Base-by-base conservation (phyloP, 2,888 invertebrate species). In the Syritta pipiens region DNA sequence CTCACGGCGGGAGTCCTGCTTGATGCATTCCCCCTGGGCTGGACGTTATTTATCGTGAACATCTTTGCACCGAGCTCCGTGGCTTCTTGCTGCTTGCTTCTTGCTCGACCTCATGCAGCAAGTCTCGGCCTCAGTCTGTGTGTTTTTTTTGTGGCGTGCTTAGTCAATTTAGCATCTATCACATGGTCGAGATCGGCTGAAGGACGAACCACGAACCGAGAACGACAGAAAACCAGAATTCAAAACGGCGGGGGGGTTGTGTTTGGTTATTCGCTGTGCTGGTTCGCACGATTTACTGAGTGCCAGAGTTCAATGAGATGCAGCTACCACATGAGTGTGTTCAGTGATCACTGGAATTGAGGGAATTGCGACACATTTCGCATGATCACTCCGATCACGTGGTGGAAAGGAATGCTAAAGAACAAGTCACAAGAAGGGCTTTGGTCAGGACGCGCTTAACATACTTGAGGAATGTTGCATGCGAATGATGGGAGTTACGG, bases 21-120 rank as follows among this genome's bases (percentile, higher is more conserved):
- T 74, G 67, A 74, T 62, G 68, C 60, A 74, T 68, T 79, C 74
- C 68, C 62, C 60, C 22, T 35, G 49, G 60, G 68, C 67, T 79
- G 79, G 67, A 68, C 62, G 74, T 79, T 68, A 74, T 79, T 79
- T 68, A 79, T 79, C 57, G 79, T 79, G 67, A 68, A 74, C 67
- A 74, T 79, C 67, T 74, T 57, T 65, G 60, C 60, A 60, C 49
- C 55, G 51, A 26, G 49, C 74, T 69, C 24, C 24, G 48, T 60
- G 67, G 79, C 74, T 79, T 74, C 74, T 79, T 67, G 62, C 42
- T n/a, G n/a, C n/a, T n/a, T n/a, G 62, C 67, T n/a, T n/a, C n/a
- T n/a, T n/a, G n/a, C 37, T 7, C 37, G 62, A 48, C 49, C 44
- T 51, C 40, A 62, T 75, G 55, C 26, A 17, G 62, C 28, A 67